Conservation (phyloP, 2,888 invertebrate genomes). For the Micropterix aruncella region DNA sequence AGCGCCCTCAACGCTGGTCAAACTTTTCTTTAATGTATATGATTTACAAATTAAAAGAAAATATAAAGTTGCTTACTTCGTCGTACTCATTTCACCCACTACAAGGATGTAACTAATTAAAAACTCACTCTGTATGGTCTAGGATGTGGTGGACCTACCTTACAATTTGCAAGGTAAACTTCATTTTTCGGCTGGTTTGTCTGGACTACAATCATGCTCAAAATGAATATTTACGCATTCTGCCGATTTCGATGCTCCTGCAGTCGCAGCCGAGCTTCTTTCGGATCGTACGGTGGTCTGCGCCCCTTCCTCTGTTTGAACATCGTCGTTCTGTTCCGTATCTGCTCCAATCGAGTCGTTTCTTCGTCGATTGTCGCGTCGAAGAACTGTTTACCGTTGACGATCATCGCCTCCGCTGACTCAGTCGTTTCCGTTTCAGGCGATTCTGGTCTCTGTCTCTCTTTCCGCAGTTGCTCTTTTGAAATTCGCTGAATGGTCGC, state of each 20-base stretch:
- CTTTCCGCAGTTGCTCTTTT: not conserved
- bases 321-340: not conserved
- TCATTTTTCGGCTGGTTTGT: too few relatives aligned
- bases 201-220: too few relatives aligned
- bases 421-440: not conserved
- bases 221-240: too few relatives aligned
- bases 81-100: too few relatives aligned
- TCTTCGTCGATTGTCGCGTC: not conserved
- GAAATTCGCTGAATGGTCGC: not conserved
- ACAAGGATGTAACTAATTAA: too few relatives aligned
- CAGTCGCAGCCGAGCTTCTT: not conserved
- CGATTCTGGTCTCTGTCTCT: not conserved
- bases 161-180: too few relatives aligned
- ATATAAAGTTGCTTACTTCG: too few relatives aligned
- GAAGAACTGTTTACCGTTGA: not conserved
- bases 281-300: not conserved
- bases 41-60: too few relatives aligned
- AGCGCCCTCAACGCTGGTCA: too few relatives aligned
- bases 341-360: not conserved
- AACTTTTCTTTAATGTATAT: too few relatives aligned
- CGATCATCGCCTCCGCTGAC: not conserved
- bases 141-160: too few relatives aligned
- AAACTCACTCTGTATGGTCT: too few relatives aligned
- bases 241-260: not conserved
- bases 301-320: not conserved